Percentiles rank a stretch among this genome's conserved stretches.
Conservation (phyloP, 1,140 invertebrate genomes). For the Samia ricini region DNA sequence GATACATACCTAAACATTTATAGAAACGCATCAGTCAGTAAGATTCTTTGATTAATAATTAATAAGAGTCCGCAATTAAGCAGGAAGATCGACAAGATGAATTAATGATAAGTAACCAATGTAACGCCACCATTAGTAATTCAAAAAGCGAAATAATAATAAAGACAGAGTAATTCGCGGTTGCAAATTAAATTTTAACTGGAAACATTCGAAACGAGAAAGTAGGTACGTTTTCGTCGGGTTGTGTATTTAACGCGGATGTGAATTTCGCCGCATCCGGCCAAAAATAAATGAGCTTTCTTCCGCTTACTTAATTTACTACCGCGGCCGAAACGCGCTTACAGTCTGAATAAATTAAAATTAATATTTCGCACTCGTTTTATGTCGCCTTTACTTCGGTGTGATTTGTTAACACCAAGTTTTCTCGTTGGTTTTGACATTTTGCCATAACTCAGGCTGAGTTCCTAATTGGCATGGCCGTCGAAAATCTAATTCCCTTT, state of each 20-base stretch:
- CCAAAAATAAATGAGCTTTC: slow-evolving; percentile 76
- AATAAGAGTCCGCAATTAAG: slow-evolving; percentile 34
- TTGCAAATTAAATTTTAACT: slow-evolving; percentile 70
- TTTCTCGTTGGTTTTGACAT: slow-evolving; percentile 13
- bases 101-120: slow-evolving; percentile 30
- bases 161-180: slow-evolving; percentile 70
- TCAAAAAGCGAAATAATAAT: slow-evolving; percentile 67
- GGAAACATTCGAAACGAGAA: slow-evolving; percentile 62
- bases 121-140: slow-evolving; percentile 49
- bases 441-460: slow-evolving; percentile 1
- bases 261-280: slow-evolving; percentile 71
- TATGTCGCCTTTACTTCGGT: slow-evolving; percentile 44
- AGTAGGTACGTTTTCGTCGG: slow-evolving; percentile 46
- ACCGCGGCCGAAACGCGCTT: slow-evolving; percentile 49
- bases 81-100: slow-evolving; percentile 25
- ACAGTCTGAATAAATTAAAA: slow-evolving; percentile 65
- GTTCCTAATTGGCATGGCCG: neutral
- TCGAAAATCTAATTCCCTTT: neutral
- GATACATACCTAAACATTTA: slow-evolving; percentile 21
- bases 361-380: slow-evolving; percentile 64
- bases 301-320: slow-evolving; percentile 76
- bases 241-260: slow-evolving; percentile 75
- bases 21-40: slow-evolving; percentile 19
- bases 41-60: slow-evolving; percentile 33
- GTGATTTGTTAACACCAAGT: slow-evolving; percentile 51